Evolutionary conservation across 2,113 vertebrate genomes (phyloP).

Genomic region (Pheucticus melanocephalus): DNA sequence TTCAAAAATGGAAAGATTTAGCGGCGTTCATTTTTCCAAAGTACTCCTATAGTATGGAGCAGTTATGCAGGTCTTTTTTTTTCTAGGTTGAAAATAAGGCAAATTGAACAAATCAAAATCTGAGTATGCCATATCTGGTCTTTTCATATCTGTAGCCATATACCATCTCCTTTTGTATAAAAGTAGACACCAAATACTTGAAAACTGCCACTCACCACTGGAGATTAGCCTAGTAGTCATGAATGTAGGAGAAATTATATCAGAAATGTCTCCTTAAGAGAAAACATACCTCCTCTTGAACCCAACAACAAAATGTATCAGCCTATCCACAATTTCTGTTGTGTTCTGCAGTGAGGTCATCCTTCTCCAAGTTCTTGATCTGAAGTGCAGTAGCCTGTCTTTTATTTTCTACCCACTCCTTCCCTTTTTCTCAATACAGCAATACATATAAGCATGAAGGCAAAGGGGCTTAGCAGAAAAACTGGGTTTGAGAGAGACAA

Average conservation of each 20-base stretch:
- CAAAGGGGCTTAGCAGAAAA: background rate
- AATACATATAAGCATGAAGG: rapidly evolving
- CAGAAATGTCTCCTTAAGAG: background rate
- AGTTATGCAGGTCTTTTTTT: background rate
- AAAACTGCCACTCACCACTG: background rate
- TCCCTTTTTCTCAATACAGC: background rate
- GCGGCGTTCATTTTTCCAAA: background rate
- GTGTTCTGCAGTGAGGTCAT: background rate
- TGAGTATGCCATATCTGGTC: background rate
- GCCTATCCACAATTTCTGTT: background rate
- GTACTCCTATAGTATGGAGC: no score
- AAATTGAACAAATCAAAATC: background rate
- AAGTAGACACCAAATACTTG: background rate
- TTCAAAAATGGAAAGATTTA: background rate
- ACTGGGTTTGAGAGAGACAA: background rate
- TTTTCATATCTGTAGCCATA: background rate
- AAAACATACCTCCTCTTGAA: background rate
- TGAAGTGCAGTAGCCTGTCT: background rate
- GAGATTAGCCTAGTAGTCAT: background rate
- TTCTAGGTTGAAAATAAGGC: background rate
- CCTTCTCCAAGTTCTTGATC: background rate
- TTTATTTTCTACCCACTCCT: background rate
- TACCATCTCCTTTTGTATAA: background rate
- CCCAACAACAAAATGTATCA: background rate
- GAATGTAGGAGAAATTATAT: background rate